These are phyloP conservation scores for Melinaea marsaeus DNA, from an alignment of 2,888 invertebrate species.

Conservation along the genomic window DNA sequence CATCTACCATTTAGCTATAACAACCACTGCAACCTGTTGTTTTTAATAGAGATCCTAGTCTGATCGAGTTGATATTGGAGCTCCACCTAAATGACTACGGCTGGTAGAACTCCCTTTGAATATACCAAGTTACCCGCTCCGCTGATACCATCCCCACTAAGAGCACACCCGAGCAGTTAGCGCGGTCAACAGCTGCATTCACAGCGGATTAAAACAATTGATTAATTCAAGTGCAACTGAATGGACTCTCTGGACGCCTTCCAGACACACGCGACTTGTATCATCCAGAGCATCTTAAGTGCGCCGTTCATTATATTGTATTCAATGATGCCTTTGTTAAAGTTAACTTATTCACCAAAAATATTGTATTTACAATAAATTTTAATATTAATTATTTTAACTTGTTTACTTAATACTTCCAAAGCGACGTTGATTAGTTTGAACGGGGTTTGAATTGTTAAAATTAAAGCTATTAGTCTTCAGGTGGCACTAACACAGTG, in stretches of 20 bases:
- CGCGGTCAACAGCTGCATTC: constrained; percentile 61
- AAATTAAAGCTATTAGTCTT: too few relatives aligned
- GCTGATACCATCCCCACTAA: neutral
- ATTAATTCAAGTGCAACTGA: constrained; percentile 68
- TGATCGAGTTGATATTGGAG: too few relatives aligned
- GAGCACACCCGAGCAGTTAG: constrained; percentile 31
- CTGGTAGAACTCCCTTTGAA: neutral
- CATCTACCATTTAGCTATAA: too few relatives aligned
- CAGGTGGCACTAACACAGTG: too few relatives aligned
- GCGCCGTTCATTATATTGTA: constrained; percentile 20
- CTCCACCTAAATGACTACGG: too few relatives aligned
- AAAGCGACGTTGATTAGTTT: too few relatives aligned
- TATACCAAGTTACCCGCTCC: neutral
- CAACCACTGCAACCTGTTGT: too few relatives aligned
- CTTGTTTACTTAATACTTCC: too few relatives aligned
- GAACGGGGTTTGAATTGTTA: too few relatives aligned
- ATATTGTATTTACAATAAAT: too few relatives aligned
- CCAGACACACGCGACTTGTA: constrained; percentile 46
- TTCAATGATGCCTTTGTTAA: neutral
- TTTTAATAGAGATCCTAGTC: too few relatives aligned
- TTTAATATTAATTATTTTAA: too few relatives aligned
- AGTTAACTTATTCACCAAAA: neutral
- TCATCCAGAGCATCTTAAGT: constrained; percentile 22
- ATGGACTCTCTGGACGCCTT: constrained; percentile 56
- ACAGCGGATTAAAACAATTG: constrained; percentile 68